Evolutionary conservation across 2,797 vertebrate species (phyloP).

Genomic region (Streptopelia turtur): DNA sequence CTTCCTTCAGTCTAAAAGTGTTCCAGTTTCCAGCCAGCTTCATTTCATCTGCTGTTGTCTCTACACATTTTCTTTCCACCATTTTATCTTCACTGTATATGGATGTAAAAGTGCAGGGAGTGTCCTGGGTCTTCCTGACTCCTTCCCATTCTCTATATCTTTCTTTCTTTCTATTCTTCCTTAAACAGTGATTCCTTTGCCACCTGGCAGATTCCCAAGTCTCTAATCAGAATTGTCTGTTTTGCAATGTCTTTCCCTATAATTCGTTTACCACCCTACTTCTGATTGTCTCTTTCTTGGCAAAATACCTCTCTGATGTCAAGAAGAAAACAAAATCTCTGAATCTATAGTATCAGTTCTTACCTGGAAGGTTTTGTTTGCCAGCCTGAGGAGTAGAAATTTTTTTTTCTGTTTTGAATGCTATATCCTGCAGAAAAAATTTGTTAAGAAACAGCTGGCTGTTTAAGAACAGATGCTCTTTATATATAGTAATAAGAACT

Average conservation of each 20-base stretch:
- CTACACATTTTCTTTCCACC: neutral
- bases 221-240: neutral
- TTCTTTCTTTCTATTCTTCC: neutral
- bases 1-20: neutral
- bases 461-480: neutral
- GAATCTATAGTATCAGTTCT: neutral
- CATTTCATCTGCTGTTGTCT: neutral
- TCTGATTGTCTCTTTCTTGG: neutral
- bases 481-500: neutral
- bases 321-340: conserved; percentile 1
- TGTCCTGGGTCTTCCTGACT: neutral
- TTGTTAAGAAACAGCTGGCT: neutral
- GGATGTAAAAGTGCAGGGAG: neutral
- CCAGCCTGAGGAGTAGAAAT: neutral
- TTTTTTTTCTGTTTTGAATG: neutral
- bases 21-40: neutral
- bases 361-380: neutral
- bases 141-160: neutral
- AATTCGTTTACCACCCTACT: neutral
- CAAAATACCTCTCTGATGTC: neutral
- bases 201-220: neutral
- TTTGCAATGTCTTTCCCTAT: neutral
- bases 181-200: neutral
- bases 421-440: neutral
- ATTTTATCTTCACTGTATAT: neutral